phyloP scores from a whole-genome alignment of 2,797 vertebrate species.

The Pterois miles region DNA sequence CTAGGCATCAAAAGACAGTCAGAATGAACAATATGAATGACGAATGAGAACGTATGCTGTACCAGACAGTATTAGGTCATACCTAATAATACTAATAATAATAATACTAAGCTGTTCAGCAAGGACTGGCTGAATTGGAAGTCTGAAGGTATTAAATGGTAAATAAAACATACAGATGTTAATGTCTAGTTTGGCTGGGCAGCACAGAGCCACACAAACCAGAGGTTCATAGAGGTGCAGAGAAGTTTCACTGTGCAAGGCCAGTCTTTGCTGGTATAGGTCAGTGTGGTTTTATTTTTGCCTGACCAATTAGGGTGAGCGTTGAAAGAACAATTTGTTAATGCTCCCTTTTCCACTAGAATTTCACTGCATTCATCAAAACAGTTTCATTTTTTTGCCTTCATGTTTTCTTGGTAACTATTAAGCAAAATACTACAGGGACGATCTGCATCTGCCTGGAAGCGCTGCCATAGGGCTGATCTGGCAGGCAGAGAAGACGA shows the following conservation, averaged over 20 bases:
- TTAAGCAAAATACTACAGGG: slow-evolving; percentile 17
- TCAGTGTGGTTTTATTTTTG: not conserved
- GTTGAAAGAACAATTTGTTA: not conserved
- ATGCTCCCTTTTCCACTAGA: not conserved
- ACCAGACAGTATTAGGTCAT: not conserved
- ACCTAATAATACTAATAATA: no score
- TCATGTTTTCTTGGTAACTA: slow-evolving; percentile 13
- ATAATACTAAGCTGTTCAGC: not conserved
- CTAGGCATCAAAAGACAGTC: slow-evolving; percentile 32
- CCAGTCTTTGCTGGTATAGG: not conserved
- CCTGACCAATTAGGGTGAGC: not conserved
- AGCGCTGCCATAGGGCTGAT: slow-evolving; percentile 46
- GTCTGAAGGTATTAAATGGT: not conserved
- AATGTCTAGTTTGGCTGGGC: not conserved
- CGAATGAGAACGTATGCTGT: not conserved
- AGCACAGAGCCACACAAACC: not conserved
- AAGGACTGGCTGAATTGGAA: not conserved
- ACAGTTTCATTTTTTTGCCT: not conserved
- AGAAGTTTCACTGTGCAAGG: not conserved
- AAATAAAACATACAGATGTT: not conserved
- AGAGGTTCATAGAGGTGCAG: not conserved
- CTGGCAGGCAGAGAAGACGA: slow-evolving; percentile 7
- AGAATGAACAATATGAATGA: not conserved
- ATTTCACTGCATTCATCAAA: not conserved
- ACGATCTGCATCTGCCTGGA: slow-evolving; percentile 30